phyloP scores from a whole-genome alignment of 1,140 invertebrate species.

The Drosophila tsacasi region DNA sequence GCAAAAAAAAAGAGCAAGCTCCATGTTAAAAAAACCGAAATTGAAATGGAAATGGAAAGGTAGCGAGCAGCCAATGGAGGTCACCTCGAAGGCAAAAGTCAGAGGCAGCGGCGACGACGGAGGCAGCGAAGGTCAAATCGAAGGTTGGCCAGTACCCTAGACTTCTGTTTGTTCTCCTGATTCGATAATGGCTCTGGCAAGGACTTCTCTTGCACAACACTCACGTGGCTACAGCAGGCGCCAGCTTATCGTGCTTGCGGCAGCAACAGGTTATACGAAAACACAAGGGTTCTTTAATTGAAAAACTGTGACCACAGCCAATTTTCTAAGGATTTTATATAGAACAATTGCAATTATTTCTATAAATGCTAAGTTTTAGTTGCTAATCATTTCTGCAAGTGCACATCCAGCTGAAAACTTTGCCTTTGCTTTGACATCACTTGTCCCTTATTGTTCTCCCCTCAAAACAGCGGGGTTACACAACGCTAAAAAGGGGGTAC shows the following conservation, averaged over 20 bases:
- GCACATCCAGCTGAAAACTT: conserved; percentile 19
- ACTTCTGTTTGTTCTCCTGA: background rate
- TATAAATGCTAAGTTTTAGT: background rate
- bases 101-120: conserved; percentile 32
- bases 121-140: conserved; percentile 65
- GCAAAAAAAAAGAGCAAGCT: conserved; percentile 15
- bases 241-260: background rate
- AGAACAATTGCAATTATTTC: background rate
- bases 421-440: conserved; percentile 46
- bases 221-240: conserved; percentile 39
- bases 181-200: conserved; percentile 19
- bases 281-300: background rate
- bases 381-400: background rate
- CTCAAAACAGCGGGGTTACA: conserved; percentile 26
- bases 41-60: conserved; percentile 70
- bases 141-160: conserved; percentile 41
- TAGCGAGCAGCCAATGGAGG: conserved; percentile 27
- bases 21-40: conserved; percentile 49
- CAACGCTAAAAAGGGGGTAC: conserved; percentile 5
- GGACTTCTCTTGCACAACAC: conserved; percentile 47
- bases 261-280: conserved; percentile 57
- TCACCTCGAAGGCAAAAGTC: conserved; percentile 36
- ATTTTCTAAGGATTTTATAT: background rate
- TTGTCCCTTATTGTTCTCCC: conserved; percentile 32
- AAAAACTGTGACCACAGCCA: background rate